These are phyloP conservation scores for Schizotus pectinicornis DNA, from an alignment of 2,888 invertebrate genomes.

Conservation along the genomic window DNA sequence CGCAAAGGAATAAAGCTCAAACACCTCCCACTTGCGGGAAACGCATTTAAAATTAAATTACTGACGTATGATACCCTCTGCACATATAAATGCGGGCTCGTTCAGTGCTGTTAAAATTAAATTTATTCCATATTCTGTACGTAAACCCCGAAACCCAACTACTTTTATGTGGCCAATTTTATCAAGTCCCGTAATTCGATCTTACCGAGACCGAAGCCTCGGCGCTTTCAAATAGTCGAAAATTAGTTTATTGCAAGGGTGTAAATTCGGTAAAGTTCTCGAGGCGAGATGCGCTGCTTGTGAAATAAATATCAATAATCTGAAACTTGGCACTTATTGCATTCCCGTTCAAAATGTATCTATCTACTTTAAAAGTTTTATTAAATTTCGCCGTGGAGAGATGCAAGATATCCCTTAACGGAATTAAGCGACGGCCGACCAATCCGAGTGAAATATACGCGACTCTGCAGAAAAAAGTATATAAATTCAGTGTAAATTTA, in stretches of 20 bases:
- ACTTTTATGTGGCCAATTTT: not conserved
- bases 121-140: too few species aligned
- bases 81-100: too few species aligned
- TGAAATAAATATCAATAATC: conserved; percentile 37
- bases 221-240: not conserved
- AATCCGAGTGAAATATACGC: conserved; percentile 18
- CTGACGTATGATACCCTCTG: too few species aligned
- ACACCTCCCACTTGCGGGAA: too few species aligned
- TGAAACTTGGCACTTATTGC: conserved; percentile 39
- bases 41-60: too few species aligned
- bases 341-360: conserved; percentile 32
- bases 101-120: not conserved
- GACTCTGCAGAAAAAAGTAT: conserved; percentile 22
- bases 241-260: conserved; percentile 34
- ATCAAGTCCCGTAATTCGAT: conserved; percentile 6
- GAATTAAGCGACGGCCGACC: conserved; percentile 16
- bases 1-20: too few species aligned
- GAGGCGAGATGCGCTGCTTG: conserved; percentile 8
- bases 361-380: conserved; percentile 36
- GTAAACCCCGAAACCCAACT: not conserved
- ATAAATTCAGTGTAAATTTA: conserved; percentile 43
- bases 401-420: conserved; percentile 22
- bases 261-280: conserved; percentile 31
- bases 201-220: conserved; percentile 1
- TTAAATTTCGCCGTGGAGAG: conserved; percentile 32